Evolutionary conservation across 2,888 invertebrate genomes (phyloP).

Genomic region (Sialis fuliginosa): DNA sequence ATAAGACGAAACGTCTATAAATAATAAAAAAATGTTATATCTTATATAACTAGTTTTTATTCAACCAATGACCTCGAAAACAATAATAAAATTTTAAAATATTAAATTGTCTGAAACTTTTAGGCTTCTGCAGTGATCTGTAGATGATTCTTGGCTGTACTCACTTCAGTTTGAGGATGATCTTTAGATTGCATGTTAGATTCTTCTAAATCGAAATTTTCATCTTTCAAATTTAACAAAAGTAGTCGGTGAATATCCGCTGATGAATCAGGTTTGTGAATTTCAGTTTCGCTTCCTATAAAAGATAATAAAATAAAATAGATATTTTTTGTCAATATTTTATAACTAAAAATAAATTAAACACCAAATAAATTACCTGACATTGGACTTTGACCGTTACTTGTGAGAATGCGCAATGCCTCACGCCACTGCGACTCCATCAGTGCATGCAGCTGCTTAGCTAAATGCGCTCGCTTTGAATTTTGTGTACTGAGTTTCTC

Average conservation of each 20-base stretch:
- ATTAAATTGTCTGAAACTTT: not conserved
- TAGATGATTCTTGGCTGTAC: not conserved
- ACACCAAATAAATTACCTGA: constrained; percentile 10
- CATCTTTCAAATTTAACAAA: constrained; percentile 3
- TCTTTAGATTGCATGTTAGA: not conserved
- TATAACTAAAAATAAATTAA: not conserved
- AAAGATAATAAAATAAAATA: not conserved
- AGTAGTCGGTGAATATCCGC: constrained; percentile 2
- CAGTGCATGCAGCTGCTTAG: constrained; percentile 53
- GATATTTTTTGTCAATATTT: not conserved
- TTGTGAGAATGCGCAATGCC: constrained; percentile 48
- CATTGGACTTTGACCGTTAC: constrained; percentile 16
- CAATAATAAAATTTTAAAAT: too few relatives aligned
- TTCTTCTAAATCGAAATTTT: not conserved
- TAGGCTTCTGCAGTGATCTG: not conserved
- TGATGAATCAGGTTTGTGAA: constrained; percentile 2
- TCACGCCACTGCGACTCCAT: constrained; percentile 73
- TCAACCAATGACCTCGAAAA: too few relatives aligned
- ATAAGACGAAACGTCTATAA: too few relatives aligned
- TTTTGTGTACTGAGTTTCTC: constrained; percentile 30
- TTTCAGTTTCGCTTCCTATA: not conserved
- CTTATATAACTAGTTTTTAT: too few relatives aligned
- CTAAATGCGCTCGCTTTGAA: constrained; percentile 42
- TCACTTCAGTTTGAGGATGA: not conserved
- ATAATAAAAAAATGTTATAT: too few relatives aligned